phyloP scores from a whole-genome alignment of 2,113 vertebrate genomes.

The Castor canadensis region DNA sequence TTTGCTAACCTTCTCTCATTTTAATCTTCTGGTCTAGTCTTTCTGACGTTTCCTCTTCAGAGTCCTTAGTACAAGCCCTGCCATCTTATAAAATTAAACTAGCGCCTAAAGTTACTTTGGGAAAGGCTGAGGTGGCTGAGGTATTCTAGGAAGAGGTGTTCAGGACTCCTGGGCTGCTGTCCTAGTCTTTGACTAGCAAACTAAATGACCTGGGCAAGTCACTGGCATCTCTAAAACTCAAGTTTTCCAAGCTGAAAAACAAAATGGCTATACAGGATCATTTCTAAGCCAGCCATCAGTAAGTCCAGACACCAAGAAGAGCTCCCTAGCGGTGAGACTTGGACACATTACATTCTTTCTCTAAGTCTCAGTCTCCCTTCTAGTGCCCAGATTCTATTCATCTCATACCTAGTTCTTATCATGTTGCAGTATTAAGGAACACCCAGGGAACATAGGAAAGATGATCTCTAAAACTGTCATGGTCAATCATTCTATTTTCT shows the following conservation, averaged over 20 bases:
- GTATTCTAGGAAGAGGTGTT: not conserved
- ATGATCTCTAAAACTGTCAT: not conserved
- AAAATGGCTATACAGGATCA: not conserved
- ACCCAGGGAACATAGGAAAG: not conserved
- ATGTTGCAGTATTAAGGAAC: not conserved
- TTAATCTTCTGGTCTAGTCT: not conserved
- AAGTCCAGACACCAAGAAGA: not conserved
- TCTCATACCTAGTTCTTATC: not conserved
- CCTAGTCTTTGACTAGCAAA: not conserved
- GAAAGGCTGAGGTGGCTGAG: not conserved
- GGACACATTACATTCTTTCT: not conserved
- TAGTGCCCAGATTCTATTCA: not conserved
- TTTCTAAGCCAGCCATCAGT: not conserved
- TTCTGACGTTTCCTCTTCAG: constrained; percentile 4
- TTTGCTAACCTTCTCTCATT: not conserved
- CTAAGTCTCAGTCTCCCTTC: constrained; percentile 10
- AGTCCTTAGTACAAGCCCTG: not conserved
- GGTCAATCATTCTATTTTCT: not conserved
- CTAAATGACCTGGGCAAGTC: not conserved
- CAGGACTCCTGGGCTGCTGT: not conserved
- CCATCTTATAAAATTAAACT: not conserved
- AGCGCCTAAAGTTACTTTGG: not conserved
- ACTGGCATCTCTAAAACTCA: not conserved
- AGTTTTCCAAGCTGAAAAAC: not conserved
- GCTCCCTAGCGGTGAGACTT: not conserved